Percentiles rank a stretch among this genome's conserved stretches.
Conservation (phyloP, 1,140 invertebrate species). For the Caenorhabditis latens region DNA sequence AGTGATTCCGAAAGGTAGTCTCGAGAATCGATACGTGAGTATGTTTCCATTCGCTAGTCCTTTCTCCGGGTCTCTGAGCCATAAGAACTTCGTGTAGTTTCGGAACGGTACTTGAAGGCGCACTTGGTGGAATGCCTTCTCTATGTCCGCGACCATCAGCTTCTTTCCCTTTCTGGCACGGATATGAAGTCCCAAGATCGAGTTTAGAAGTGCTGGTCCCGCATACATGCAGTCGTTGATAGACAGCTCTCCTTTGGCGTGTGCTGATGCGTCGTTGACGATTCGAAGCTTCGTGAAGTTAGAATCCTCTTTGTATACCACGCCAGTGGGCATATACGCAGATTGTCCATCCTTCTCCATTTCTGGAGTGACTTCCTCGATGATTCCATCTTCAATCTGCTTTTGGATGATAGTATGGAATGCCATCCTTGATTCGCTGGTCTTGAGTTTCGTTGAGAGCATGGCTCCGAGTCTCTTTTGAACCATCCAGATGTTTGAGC, state of each 20-base stretch:
- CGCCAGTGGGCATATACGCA: neutral
- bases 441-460: neutral
- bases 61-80: slow-evolving; percentile 58
- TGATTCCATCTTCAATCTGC: neutral
- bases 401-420: neutral
- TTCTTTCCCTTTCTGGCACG: slow-evolving; percentile 23
- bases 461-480: neutral
- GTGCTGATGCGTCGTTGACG: slow-evolving; percentile 77
- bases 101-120: neutral
- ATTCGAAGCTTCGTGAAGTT: slow-evolving; percentile 75
- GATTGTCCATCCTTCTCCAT: neutral
- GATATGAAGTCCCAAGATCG: slow-evolving; percentile 31
- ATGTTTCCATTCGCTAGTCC: slow-evolving; percentile 6
- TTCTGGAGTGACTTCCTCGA: neutral
- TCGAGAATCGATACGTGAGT: neutral
- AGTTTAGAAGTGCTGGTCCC: slow-evolving; percentile 46
- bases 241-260: slow-evolving; percentile 68
- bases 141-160: slow-evolving; percentile 59
- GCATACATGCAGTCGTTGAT: slow-evolving; percentile 76
- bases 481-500: neutral
- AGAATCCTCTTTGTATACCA: neutral
- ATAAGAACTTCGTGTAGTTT: slow-evolving; percentile 64
- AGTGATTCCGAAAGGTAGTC: slow-evolving; percentile 60
- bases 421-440: neutral
- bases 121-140: slow-evolving; percentile 67